phyloP scores from a whole-genome alignment of 2,797 vertebrate species.

The Sebastes ruberrimus region DNA sequence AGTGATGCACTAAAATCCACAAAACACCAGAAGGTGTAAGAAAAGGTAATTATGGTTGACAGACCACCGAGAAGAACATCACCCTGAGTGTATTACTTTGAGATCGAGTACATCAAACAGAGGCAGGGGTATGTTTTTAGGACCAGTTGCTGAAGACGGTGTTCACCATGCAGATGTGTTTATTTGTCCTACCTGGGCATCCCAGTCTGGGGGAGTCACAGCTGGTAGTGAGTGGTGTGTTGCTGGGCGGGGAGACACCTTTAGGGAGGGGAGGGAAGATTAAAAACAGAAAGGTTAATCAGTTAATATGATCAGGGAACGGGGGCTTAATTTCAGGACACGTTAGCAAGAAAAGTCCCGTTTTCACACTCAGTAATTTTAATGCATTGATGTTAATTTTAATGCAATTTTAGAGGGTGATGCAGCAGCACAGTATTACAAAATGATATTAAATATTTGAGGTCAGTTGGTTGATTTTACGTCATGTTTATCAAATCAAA shows the following conservation, averaged over 20 bases:
- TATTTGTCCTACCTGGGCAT: constrained; percentile 66
- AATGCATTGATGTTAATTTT: not conserved
- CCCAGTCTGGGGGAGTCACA: constrained; percentile 55
- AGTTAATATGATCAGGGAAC: not conserved
- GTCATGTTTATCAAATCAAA: not conserved
- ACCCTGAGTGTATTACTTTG: not conserved
- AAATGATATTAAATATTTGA: not conserved
- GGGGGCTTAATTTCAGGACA: not conserved
- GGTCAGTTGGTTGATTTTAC: not conserved
- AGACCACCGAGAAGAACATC: not conserved
- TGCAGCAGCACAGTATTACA: not conserved
- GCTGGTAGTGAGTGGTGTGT: constrained; percentile 40
- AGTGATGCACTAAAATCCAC: no score
- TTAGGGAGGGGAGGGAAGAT: not conserved
- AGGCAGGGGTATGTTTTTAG: not conserved
- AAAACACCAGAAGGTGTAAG: not conserved
- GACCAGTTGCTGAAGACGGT: not conserved
- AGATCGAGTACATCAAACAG: not conserved
- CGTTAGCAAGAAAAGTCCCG: not conserved
- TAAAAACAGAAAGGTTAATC: constrained; percentile 13
- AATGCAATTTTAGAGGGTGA: not conserved
- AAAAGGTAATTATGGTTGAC: not conserved
- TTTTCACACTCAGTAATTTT: not conserved
- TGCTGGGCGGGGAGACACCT: constrained; percentile 53
- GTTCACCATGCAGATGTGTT: not conserved